Percentiles rank a stretch among this genome's conserved stretches.
Conservation (phyloP, 92 coral and sea anemone species). For the Zoanthus sociatus region DNA sequence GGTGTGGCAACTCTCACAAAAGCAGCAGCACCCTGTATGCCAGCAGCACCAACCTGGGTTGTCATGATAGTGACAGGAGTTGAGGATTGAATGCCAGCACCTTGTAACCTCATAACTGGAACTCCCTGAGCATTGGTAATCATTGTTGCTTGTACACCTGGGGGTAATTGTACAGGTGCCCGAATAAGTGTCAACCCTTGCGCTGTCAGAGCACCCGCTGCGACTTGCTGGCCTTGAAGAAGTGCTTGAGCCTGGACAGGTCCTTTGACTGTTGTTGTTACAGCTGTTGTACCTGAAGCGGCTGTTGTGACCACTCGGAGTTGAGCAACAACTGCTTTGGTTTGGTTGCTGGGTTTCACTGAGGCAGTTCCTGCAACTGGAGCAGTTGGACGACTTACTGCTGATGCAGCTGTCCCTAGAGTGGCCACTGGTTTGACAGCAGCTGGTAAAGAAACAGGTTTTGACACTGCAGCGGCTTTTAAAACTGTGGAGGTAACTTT, state of each 20-base stretch:
- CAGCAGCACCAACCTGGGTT: constrained; percentile 78
- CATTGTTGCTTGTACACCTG: constrained; percentile 95
- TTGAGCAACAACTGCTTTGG: constrained; percentile 49
- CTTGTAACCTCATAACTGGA: constrained; percentile 94
- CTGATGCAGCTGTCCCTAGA: constrained; percentile 16
- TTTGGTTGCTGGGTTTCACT: constrained; percentile 46
- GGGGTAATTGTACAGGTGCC: constrained; percentile 88
- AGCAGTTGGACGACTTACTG: constrained; percentile 24
- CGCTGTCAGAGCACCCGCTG: constrained; percentile 58
- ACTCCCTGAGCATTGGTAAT: constrained; percentile 95
- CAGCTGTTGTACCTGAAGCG: constrained; percentile 48
- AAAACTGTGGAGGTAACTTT: constrained; percentile 51
- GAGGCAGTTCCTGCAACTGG: constrained; percentile 28
- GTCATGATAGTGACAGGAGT: constrained; percentile 80
- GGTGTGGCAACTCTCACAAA: constrained; percentile 80
- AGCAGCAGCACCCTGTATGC: constrained; percentile 84
- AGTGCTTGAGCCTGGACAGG: constrained; percentile 73
- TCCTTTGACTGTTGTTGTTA: constrained; percentile 58
- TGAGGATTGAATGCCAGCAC: constrained; percentile 80
- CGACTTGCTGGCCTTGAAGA: constrained; percentile 70
- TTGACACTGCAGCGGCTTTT: constrained; percentile 50
- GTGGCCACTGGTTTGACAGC: constrained; percentile 4
- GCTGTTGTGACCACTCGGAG: constrained; percentile 50
- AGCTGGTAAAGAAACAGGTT: constrained; percentile 44
- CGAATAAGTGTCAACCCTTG: constrained; percentile 90